Conservation (phyloP, 2,113 vertebrate species). For the Columba janthina region DNA sequence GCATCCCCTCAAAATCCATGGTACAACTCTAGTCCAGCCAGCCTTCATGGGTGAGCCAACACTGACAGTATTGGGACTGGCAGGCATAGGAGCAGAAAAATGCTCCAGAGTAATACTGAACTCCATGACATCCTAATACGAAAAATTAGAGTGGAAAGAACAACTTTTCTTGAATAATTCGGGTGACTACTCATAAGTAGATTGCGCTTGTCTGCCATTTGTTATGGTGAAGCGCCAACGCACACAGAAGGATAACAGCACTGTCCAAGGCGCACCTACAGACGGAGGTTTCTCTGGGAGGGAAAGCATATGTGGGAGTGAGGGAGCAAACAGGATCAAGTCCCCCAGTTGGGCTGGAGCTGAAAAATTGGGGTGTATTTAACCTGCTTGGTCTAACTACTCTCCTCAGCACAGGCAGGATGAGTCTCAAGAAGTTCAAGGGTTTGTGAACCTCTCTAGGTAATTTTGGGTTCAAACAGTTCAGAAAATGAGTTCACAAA, state of each 20-base stretch:
- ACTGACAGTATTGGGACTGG: neutral
- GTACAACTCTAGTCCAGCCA: neutral
- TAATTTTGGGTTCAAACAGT: neutral
- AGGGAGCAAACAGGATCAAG: neutral
- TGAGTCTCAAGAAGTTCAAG: neutral
- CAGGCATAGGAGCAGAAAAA: neutral
- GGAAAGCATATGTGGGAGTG: rapidly evolving
- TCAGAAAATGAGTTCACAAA: neutral
- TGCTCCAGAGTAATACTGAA: neutral
- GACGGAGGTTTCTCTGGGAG: neutral
- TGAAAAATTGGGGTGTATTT: neutral
- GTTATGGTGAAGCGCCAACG: neutral
- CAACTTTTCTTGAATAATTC: neutral
- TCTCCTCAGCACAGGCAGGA: neutral
- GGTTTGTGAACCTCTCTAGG: neutral
- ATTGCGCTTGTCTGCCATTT: neutral
- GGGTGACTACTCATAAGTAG: neutral
- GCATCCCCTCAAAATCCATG: neutral
- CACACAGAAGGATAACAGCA: neutral
- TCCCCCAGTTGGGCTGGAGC: neutral
- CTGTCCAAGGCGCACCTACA: neutral
- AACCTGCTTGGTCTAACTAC: neutral
- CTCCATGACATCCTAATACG: neutral
- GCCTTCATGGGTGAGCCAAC: neutral
- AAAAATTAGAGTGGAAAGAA: neutral